Percentiles rank a stretch among this genome's conserved stretches.
Conservation (phyloP, 2,113 vertebrate species). For the Larimichthys crocea region DNA sequence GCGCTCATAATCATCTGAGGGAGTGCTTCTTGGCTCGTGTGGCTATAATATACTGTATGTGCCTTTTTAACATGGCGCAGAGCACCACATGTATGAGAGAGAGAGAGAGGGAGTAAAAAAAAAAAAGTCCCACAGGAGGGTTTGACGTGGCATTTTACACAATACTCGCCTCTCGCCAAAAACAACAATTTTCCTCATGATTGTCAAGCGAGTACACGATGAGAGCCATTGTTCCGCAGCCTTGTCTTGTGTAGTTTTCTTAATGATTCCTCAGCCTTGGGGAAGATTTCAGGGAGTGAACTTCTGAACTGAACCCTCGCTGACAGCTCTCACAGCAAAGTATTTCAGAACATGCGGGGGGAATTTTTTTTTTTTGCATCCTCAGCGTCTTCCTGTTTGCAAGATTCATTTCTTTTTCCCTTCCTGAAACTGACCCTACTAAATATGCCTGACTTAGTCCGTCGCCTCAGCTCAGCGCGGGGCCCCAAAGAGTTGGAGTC, state of each 20-base stretch:
- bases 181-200: conserved; percentile 61
- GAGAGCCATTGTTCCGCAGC: conserved; percentile 49
- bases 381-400: conserved; percentile 77
- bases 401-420: conserved; percentile 70
- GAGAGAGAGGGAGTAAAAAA: conserved; percentile 9
- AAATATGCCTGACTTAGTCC: conserved; percentile 46
- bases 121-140: conserved; percentile 29
- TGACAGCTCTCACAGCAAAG: conserved; percentile 56
- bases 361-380: conserved; percentile 56
- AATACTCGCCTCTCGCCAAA: conserved; percentile 39
- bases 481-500: conserved; percentile 30
- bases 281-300: conserved; percentile 70
- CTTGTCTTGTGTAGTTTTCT: conserved; percentile 25
- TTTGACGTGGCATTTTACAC: conserved; percentile 40
- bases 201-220: conserved; percentile 39
- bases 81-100: conserved; percentile 32
- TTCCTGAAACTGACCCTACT: conserved; percentile 68
- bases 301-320: conserved; percentile 66
- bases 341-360: conserved; percentile 45
- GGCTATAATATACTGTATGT: conserved; percentile 17
- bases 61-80: conserved; percentile 38
- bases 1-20: conserved; percentile 32
- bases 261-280: conserved; percentile 47
- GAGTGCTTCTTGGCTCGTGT: conserved; percentile 40
- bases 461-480: conserved; percentile 23